A percentile compares a stretch with the other conserved stretches of the same genome.
Conservation (phyloP, 2,797 vertebrate genomes). For the Labroides dimidiatus region DNA sequence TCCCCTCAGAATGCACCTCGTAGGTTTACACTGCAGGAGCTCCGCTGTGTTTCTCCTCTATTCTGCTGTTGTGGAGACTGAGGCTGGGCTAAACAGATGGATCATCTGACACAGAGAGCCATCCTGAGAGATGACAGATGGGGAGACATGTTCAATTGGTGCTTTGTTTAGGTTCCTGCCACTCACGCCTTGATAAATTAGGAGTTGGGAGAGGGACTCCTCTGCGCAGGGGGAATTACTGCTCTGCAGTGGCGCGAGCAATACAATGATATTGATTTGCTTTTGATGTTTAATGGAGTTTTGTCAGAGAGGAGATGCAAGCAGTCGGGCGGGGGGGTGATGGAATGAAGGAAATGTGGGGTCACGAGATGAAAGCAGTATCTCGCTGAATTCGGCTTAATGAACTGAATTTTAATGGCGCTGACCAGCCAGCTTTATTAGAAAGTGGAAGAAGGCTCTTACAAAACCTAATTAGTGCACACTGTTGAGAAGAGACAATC, state of each 20-base stretch:
- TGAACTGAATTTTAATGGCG: conserved; percentile 48
- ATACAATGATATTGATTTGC: conserved; percentile 65
- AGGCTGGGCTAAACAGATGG: conserved; percentile 65
- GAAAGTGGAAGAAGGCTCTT: conserved; percentile 40
- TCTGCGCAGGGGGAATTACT: conserved; percentile 18
- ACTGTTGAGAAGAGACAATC: conserved; percentile 13
- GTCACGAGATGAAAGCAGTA: conserved; percentile 41
- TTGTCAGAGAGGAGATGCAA: conserved; percentile 42
- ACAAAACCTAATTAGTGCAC: conserved; percentile 53
- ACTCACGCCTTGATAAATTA: conserved; percentile 60
- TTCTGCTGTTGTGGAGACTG: conserved; percentile 47
- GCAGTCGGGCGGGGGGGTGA: conserved; percentile 7
- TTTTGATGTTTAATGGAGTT: conserved; percentile 73
- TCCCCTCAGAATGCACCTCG: conserved; percentile 39
- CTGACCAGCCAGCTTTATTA: conserved; percentile 51
- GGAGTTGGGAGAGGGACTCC: conserved; percentile 61
- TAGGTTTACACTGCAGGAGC: conserved; percentile 30
- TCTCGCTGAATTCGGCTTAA: conserved; percentile 30
- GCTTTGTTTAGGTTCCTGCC: conserved; percentile 66
- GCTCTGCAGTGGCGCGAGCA: conserved; percentile 32
- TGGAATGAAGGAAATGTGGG: conserved; percentile 13
- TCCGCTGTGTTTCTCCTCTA: conserved; percentile 40
- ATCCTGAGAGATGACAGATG: conserved; percentile 68
- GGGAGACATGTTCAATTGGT: conserved; percentile 61
- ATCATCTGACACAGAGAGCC: conserved; percentile 61